These are phyloP conservation scores for Luidia sarsii DNA, from an alignment of 53 echinoderm and acorn worm genomes.

Conservation along the genomic window DNA sequence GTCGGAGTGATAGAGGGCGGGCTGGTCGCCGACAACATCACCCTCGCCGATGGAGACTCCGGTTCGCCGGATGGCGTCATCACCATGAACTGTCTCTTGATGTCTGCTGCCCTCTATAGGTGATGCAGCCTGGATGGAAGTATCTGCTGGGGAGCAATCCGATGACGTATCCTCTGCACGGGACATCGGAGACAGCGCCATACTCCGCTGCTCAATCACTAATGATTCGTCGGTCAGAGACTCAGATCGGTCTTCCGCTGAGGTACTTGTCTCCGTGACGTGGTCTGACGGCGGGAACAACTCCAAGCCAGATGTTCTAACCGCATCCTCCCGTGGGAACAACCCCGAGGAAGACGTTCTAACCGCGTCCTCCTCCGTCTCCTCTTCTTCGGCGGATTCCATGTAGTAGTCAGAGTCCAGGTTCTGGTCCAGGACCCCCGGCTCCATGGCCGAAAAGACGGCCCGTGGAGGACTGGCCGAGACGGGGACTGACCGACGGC, in stretches of 20 bases:
- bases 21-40: neutral
- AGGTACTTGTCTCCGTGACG: neutral
- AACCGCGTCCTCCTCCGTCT: neutral
- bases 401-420: slow-evolving; percentile 33
- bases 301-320: too few species aligned
- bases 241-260: neutral
- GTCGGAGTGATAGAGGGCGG: slow-evolving; percentile 1
- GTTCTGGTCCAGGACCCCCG: slow-evolving; percentile 19
- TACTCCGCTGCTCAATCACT: slow-evolving; percentile 1
- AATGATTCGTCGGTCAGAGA: neutral
- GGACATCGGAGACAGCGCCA: slow-evolving; percentile 20
- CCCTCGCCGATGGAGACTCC: neutral
- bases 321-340: neutral
- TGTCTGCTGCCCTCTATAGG: neutral
- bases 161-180: neutral
- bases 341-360: neutral
- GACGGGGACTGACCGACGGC: neutral
- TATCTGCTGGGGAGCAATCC: slow-evolving; percentile 17
- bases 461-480: slow-evolving; percentile 8
- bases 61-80: neutral
- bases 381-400: slow-evolving; percentile 20
- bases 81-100: neutral
- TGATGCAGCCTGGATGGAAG: neutral
- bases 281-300: neutral
- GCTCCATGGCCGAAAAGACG: slow-evolving; percentile 27